phyloP scores from a whole-genome alignment of 2,113 vertebrate species.

The Hoplias malabaricus region DNA sequence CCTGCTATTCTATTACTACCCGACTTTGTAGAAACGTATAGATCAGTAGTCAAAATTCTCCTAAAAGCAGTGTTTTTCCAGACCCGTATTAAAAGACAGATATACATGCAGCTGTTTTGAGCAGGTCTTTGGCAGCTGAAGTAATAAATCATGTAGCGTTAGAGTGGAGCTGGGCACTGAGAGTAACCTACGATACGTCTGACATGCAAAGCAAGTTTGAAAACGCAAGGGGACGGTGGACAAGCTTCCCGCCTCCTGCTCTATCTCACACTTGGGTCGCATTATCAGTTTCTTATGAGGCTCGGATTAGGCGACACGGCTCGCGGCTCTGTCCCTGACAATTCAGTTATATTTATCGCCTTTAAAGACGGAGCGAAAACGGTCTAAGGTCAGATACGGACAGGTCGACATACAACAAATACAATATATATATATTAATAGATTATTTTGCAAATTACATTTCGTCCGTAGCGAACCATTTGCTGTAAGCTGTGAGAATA shows the following conservation, averaged over 20 bases:
- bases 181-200: slow-evolving; percentile 39
- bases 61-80: too few relatives aligned
- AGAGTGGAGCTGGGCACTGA: slow-evolving; percentile 20
- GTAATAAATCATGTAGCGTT: neutral
- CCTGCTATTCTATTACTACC: too few relatives aligned
- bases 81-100: neutral
- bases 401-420: neutral
- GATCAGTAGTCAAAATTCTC: too few relatives aligned
- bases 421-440: neutral
- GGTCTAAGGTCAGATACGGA: neutral
- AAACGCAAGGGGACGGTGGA: slow-evolving; percentile 53
- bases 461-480: neutral
- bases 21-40: too few relatives aligned
- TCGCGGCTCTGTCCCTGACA: slow-evolving; percentile 6
- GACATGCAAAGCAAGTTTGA: slow-evolving; percentile 51
- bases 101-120: neutral
- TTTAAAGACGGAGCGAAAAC: slow-evolving; percentile 7
- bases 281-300: slow-evolving; percentile 48
- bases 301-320: slow-evolving; percentile 42
- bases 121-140: slow-evolving; percentile 19
- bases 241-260: slow-evolving; percentile 52
- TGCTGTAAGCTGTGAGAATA: too few relatives aligned
- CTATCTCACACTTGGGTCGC: slow-evolving; percentile 39
- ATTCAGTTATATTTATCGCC: neutral
- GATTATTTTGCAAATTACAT: neutral